Evolutionary conservation across 2,888 invertebrate species (phyloP), one percentile per base, ranked within the genome.

Genomic region (Argyresthia albistria): DNA sequence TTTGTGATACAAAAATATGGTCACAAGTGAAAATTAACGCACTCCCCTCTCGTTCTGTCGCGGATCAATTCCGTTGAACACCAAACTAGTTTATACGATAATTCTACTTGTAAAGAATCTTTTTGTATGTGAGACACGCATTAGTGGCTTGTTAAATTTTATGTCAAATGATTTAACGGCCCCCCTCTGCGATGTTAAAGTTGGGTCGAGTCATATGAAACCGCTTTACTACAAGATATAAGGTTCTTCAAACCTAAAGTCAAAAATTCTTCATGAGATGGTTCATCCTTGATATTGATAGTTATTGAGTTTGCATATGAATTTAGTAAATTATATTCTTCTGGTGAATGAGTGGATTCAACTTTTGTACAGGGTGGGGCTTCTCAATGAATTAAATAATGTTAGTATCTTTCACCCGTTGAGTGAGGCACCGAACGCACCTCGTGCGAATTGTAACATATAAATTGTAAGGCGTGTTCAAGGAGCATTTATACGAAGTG

Each of bases 361-460:
- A 16, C 25, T 25, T 49, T 25, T 43, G 51, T 25, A 43, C 51
- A 43, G 36, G 50, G 25, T n/a, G 14, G 46, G 37, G 36, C 8
- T 50, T 49, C n/a, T 46, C 39, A 47, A 51, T 42, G 42, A 39
- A 15, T 47, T 8, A 15, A 10, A 9, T 39, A 46, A 10, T 53
- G 58, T 60, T 57, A 61, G 63, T 67, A 35, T 45, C 35, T 37
- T 12, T 75, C 82, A 84, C 84, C 84, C 81, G 83, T 84, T 83
- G 82, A 86, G 82, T 83, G 81, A 82, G 78, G 79, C 83, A 83
- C 83, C 55, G 64, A 57, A 55, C 63, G 65, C 67, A 64, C 65
- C 61, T 58, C 60, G 66, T 65, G 69, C 60, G 61, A 63, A 36
- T 59, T 71, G 65, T 62, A 66, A 65, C 62, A 62, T 60, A 55